Evolutionary conservation across 2,113 vertebrate genomes (phyloP), one percentile per base, ranked within the genome.

Genomic region (Tenrec ecaudatus): DNA sequence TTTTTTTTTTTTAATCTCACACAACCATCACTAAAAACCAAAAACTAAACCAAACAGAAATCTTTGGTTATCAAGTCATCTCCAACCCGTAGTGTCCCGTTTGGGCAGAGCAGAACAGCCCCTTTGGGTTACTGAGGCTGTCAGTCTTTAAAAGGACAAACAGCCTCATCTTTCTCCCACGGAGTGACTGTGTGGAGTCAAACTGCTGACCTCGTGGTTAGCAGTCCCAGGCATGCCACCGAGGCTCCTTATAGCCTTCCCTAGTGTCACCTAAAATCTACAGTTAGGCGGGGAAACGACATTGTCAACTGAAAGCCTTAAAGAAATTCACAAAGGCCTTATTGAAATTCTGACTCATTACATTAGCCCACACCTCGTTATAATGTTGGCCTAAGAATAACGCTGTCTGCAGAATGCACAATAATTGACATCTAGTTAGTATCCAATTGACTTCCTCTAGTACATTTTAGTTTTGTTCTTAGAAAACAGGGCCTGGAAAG

Each of bases 401-500:
- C 31, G 84, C 14, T 85, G 87, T 78, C 22, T 40, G 36, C 66
- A 82, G 78, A 53, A 64, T 16, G 43, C 10, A 64, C 80, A 76
- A 69, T 2, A 47, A 43, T 33, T 62, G 6, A 64, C 38, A 86
- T 71, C 4, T 43, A n/a, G 43, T 68, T 94, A 43, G 33, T 79
- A 88, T 88, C 47, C 75, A 29, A 91, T 25, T 69, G 20, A 82
- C 14, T 75, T 31, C 29, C n/a, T 88, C 68, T 93, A 69, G 68
- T 31, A 86, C 64, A 83, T 89, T 86, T 86, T 66, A 73, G 69
- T 80, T 89, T 93, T 86, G 36, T 14, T 90, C 29, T 96, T 85
- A 91, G 68, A 43, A 84, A 94, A 85, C 2, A 91, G 68, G 79
- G 40, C 82, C 58, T 80, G 31, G 76, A 69, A 90, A 83, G 80